Base-by-base conservation (phyloP, 2,888 invertebrate genomes). In the Caenorhabditis sp. region DNA sequence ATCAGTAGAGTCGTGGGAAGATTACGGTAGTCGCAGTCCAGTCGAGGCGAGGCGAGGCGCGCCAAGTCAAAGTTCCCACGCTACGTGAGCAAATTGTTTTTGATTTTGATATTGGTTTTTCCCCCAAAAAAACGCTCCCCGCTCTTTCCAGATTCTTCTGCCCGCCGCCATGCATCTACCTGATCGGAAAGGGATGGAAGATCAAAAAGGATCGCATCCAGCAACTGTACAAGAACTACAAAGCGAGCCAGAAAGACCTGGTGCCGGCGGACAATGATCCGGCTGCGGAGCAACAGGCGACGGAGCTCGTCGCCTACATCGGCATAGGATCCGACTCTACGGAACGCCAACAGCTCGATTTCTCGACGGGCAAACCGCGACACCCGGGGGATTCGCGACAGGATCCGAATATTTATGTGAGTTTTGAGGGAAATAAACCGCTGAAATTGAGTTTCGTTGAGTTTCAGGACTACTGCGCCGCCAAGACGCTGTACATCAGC, bases 151-250 rank as follows among this genome's bases (percentile, higher is more conserved):
- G 94, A 83, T 99, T 99, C 93, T 99, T 99, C 94, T 99, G 98
- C 90, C 99, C 99, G 0, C 99, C 99, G 0, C 99, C 99, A 0
- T 99, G 98, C 93, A 97, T 99, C 91, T 99, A 99, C 93, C 94
- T 99, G 85, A 96, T 96, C 91, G 98, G 98, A n/a, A 97, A 96
- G 89, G 99, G 98, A 15, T 99, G 99, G 99, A 94, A 97, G 92
- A 94, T 96, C 93, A 95, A 97, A 80, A 96, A 96, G 90, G 97
- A 97, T 92, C 44, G 71, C 6, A 61, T 76, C 20, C 13, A 40
- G 8, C 51, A 69, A 24, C 26, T 74, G 26, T 47, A 58, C 64
- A 78, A 78, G 28, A 8, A 50, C n/a, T 50, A 80, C 40, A 79
- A 85, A 24, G 20, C 40, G 4, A 5, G 65, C 18, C 78, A 74